phyloP scores from a whole-genome alignment of 2,797 vertebrate species.

The Potorous gilbertii region DNA sequence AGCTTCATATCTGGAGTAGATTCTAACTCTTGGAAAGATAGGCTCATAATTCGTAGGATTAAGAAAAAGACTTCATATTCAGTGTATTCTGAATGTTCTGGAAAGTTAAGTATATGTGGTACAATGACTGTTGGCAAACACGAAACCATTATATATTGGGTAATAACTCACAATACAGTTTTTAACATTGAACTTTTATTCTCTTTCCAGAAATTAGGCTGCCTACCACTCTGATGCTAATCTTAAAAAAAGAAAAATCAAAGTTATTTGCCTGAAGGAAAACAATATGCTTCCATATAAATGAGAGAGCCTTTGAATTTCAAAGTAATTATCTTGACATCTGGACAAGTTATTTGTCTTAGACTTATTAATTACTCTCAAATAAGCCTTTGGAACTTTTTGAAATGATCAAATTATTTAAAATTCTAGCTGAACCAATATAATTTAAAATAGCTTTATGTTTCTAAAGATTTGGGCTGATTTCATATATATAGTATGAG shows the following conservation, averaged over 20 bases:
- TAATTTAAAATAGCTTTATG: constrained; percentile 52
- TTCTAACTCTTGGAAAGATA: background rate
- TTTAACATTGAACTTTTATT: background rate
- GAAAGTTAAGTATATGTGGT: background rate
- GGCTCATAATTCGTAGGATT: background rate
- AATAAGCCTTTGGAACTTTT: constrained; percentile 30
- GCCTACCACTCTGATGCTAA: background rate
- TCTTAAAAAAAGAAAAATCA: background rate
- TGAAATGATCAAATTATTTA: constrained; percentile 42
- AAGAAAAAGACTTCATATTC: background rate
- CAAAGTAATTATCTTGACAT: constrained; percentile 23
- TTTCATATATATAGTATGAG: background rate
- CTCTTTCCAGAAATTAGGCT: constrained; percentile 7
- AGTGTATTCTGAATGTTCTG: constrained; percentile 7
- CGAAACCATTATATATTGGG: background rate
- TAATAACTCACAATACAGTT: background rate
- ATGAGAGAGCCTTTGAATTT: constrained; percentile 31
- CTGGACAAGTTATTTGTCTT: constrained; percentile 29
- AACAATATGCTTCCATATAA: constrained; percentile 1
- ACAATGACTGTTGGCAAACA: background rate
- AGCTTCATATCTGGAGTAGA: constrained; percentile 4
- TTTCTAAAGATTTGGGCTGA: constrained; percentile 34
- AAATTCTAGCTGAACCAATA: constrained; percentile 41
- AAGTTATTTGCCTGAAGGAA: background rate
- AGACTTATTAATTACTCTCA: constrained; percentile 49